Conservation (phyloP, 1,140 invertebrate genomes). For the Microplitis demolitor region DNA sequence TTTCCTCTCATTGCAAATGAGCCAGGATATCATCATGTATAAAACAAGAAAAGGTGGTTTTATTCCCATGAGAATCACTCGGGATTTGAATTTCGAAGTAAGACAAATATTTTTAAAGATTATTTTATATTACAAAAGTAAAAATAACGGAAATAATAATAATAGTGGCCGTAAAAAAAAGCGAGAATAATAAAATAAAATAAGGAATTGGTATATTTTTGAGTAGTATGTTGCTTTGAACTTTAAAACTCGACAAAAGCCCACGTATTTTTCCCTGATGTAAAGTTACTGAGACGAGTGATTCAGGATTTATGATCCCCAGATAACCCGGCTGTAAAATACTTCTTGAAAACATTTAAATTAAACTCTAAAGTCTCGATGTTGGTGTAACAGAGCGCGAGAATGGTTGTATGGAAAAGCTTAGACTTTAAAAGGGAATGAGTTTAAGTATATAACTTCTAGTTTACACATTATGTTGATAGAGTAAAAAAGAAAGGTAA, state of each 20-base stretch:
- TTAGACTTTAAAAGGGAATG: too few relatives aligned
- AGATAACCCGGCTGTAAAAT: background rate
- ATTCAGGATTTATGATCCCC: background rate
- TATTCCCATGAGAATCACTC: background rate
- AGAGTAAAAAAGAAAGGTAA: too few relatives aligned
- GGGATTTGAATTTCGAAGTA: background rate
- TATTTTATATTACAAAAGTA: background rate
- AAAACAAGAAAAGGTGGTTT: background rate
- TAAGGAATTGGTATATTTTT: background rate
- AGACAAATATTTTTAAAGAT: background rate
- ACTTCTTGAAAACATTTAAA: constrained; percentile 3
- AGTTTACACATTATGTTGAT: too few relatives aligned
- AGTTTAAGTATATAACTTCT: too few relatives aligned
- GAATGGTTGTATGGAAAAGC: background rate
- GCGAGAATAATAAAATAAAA: too few relatives aligned
- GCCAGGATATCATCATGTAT: background rate
- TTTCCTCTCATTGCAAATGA: constrained; percentile 6
- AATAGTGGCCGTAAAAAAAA: background rate
- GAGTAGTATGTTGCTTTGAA: background rate
- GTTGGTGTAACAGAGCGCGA: background rate
- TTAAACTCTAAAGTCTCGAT: background rate
- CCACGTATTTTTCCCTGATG: background rate
- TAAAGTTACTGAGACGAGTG: background rate
- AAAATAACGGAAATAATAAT: too few relatives aligned
- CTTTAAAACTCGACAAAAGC: background rate